A percentile compares a stretch with the other conserved stretches of the same genome.
phyloP scores from a whole-genome alignment of 2,888 invertebrate genomes.

The Cantharis nigra region DNA sequence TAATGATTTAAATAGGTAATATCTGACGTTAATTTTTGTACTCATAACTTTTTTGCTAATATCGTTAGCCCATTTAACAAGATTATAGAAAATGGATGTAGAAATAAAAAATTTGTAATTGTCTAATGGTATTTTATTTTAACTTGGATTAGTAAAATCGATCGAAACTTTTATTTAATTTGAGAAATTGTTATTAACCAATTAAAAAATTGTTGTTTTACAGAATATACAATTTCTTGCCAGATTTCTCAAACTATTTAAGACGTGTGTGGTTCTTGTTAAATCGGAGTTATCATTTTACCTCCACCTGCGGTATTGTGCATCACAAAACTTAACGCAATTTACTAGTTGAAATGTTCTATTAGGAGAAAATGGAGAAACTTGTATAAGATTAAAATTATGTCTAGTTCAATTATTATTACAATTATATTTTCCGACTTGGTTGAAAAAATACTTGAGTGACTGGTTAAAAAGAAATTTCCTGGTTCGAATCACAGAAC shows the following conservation, averaged over 20 bases:
- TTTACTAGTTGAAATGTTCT: neutral
- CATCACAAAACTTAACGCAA: neutral
- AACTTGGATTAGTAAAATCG: neutral
- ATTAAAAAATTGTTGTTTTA: neutral
- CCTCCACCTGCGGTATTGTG: neutral
- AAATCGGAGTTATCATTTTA: neutral
- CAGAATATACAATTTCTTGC: neutral
- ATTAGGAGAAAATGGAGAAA: neutral
- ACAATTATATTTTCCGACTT: neutral
- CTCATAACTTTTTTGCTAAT: neutral
- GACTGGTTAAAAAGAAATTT: no score
- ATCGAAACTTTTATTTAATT: neutral
- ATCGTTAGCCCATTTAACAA: neutral
- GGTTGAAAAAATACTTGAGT: neutral
- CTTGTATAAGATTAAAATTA: neutral
- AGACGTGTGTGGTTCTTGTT: neutral
- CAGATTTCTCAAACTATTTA: neutral
- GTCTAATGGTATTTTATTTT: neutral
- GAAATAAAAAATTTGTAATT: neutral
- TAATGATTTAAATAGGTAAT: neutral
- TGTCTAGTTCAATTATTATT: neutral
- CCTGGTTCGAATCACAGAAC: no score
- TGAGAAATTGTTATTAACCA: neutral
- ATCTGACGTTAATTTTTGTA: neutral
- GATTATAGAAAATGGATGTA: neutral